Percentiles rank a stretch among this genome's conserved stretches.
Evolutionary conservation across 1,140 invertebrate genomes (phyloP).

Genomic region (Tyrophagus putrescentiae): DNA sequence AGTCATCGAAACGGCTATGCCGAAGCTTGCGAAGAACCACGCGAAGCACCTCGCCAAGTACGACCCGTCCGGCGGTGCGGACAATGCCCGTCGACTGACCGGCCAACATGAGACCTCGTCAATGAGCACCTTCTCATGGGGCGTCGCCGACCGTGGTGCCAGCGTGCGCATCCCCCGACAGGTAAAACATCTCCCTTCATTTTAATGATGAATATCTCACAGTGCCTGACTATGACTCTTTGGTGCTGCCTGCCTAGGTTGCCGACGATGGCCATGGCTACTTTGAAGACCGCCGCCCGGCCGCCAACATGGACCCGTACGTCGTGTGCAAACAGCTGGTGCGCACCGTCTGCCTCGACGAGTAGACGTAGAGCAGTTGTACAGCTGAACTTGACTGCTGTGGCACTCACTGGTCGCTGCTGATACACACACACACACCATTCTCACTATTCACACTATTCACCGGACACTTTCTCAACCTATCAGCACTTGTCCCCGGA

Average conservation of each 20-base stretch:
- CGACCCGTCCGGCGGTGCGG: slow-evolving; percentile 58
- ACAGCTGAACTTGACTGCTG: too few species aligned
- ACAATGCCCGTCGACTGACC: slow-evolving; percentile 68
- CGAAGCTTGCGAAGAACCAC: slow-evolving; percentile 64
- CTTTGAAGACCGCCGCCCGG: slow-evolving; percentile 77
- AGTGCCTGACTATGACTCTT: too few species aligned
- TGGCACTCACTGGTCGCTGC: too few species aligned
- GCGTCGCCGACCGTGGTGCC: slow-evolving; percentile 39
- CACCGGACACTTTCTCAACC: too few species aligned
- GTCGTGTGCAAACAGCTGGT: slow-evolving; percentile 53
- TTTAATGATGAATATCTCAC: too few species aligned
- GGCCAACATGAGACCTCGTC: slow-evolving; percentile 40
- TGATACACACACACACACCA: too few species aligned
- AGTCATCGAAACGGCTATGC: slow-evolving; percentile 39
- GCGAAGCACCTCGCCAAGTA: slow-evolving; percentile 73
- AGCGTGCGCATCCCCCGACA: slow-evolving; percentile 39
- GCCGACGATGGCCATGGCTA: slow-evolving; percentile 71
- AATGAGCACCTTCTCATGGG: slow-evolving; percentile 37
- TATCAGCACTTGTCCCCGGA: too few species aligned
- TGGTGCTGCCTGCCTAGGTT: too few species aligned
- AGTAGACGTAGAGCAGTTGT: too few species aligned
- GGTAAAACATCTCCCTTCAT: too few species aligned
- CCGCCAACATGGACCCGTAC: slow-evolving; percentile 88
- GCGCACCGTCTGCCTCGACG: slow-evolving; percentile 48
- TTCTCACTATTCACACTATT: too few species aligned